Conservation (phyloP, 2,888 invertebrate species). For the Oscheius sp. region DNA sequence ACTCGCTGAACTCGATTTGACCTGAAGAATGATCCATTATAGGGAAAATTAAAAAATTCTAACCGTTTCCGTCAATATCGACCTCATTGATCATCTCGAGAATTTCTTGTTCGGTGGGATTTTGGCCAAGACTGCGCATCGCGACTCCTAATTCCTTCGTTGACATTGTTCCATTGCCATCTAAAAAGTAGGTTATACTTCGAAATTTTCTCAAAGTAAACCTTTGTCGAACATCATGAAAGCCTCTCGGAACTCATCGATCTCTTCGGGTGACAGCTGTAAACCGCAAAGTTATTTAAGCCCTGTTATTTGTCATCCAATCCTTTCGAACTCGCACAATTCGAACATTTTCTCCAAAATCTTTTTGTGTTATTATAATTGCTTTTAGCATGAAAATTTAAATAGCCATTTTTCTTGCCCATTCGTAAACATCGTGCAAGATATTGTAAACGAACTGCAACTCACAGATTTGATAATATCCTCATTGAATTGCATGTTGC, state of each 20-base stretch:
- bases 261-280: constrained; percentile 72
- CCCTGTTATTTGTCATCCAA: neutral
- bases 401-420: too few species aligned
- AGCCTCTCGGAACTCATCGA: constrained; percentile 73
- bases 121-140: constrained; percentile 73
- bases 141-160: constrained; percentile 74
- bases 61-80: constrained; percentile 71
- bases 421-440: neutral
- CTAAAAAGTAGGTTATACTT: constrained; percentile 31
- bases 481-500: constrained; percentile 71
- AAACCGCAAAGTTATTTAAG: constrained; percentile 24
- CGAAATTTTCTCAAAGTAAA: too few species aligned
- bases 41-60: too few species aligned
- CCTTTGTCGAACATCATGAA: constrained; percentile 73
- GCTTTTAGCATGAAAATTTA: too few species aligned
- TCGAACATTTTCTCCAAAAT: too few species aligned
- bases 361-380: too few species aligned
- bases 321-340: too few species aligned
- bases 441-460: neutral
- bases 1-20: constrained; percentile 73
- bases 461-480: constrained; percentile 70
- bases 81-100: constrained; percentile 73
- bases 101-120: constrained; percentile 73
- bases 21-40: too few species aligned
- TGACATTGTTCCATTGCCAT: constrained; percentile 73